phyloP scores from a whole-genome alignment of 2,113 vertebrate genomes.

The Elgaria multicarinata region DNA sequence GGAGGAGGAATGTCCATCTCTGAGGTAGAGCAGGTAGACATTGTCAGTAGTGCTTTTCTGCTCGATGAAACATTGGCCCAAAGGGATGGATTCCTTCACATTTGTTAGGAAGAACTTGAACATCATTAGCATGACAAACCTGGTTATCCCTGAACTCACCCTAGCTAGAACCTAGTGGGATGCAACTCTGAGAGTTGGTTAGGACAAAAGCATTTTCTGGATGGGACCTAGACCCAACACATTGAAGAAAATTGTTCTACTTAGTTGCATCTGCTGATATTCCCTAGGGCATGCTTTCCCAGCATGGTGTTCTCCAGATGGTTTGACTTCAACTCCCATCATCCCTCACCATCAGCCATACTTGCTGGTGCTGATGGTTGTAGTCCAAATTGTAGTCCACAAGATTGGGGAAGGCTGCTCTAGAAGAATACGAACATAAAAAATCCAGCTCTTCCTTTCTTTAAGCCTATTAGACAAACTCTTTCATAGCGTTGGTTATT shows the following conservation, averaged over 20 bases:
- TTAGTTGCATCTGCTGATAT: too few species aligned
- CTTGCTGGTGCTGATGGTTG: background rate
- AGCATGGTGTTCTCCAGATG: too few species aligned
- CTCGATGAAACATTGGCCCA: conserved; percentile 1
- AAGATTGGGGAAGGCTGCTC: background rate
- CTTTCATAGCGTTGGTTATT: conserved; percentile 38
- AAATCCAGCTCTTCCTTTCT: conserved; percentile 35
- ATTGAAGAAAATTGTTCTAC: background rate
- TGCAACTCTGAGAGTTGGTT: background rate
- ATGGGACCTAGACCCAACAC: too few species aligned
- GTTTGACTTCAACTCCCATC: background rate
- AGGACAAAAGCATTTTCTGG: background rate
- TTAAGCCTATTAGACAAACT: background rate
- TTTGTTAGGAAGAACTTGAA: conserved; percentile 49
- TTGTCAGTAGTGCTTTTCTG: background rate
- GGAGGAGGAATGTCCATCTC: background rate
- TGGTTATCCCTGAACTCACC: background rate
- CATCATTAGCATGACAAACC: background rate
- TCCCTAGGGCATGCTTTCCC: too few species aligned
- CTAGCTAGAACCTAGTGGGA: background rate
- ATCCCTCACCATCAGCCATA: background rate
- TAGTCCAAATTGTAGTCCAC: background rate
- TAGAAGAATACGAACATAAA: background rate
- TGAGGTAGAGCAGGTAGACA: background rate
- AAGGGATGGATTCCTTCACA: conserved; percentile 36